Evolutionary conservation across 2,888 invertebrate genomes (phyloP), one percentile per base, ranked within the genome.

Genomic region (Rotaria socialis): DNA sequence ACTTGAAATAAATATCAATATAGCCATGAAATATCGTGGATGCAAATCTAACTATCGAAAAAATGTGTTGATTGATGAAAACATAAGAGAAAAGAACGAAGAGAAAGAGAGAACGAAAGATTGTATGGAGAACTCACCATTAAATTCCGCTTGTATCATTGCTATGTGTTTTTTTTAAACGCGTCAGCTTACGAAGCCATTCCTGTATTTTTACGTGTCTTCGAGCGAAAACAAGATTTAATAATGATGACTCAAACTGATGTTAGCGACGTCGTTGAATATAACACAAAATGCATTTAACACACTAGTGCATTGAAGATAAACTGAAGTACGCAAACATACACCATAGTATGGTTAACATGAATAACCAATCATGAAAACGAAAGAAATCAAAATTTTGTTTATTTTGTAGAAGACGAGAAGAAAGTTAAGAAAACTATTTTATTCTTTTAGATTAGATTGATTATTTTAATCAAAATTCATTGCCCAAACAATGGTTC

Each of bases 271-370:
- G 67, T 35, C 67, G 11, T 67, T 35, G 4, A n/a, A 27, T 6
- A 11, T 50, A 11, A 50, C 14, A 50, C 14, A 67, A 35, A 35
- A 35, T 67, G 14, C 16, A 67, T 67, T 14, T 35, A 14, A 67
- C 67, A 67, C 67, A 67, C 35, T 67, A 67, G 67, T 67, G 67
- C 67, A 67, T 67, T 67, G 16, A 16, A 2, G 35, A 67, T 67
- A 27, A 67, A 67, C 11, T 35, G 35, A 67, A 67, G 67, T 67
- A 67, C 67, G 67, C 67, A 67, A 67, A 67, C 67, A 35, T 67
- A 35, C 67, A 27, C 27, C 16, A 67, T 35, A 67, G 67, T 11
- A 35, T 67, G 67, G 67, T 35, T 55, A 22, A 55, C 5, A 22
- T 5, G 19, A 22, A 55, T 22, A 55, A 55, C 22, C 55, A 55